Conservation (phyloP, 1,140 invertebrate species). For the Calliphora vicina region DNA sequence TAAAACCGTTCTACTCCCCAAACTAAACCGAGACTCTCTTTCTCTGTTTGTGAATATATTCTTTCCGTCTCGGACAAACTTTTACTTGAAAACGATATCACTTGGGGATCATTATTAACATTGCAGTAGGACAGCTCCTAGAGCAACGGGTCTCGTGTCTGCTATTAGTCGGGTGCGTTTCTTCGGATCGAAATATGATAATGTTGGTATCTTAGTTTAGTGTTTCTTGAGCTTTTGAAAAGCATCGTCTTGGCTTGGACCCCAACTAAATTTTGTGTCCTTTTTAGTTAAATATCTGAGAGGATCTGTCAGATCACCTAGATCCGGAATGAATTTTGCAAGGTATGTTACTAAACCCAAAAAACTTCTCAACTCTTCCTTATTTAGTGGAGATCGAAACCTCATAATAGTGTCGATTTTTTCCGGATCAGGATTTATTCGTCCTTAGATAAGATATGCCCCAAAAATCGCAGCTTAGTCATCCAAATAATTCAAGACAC, state of each 20-base stretch:
- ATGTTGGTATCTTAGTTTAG: conserved; percentile 38
- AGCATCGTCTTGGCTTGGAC: too few species aligned
- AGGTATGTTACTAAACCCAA: conserved; percentile 53
- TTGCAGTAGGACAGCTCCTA: conserved; percentile 50
- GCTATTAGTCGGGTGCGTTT: conserved; percentile 45
- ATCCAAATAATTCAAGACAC: conserved; percentile 21
- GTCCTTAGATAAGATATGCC: conserved; percentile 39
- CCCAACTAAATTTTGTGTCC: too few species aligned
- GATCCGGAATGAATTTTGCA: conserved; percentile 54
- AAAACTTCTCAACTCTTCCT: conserved; percentile 55
- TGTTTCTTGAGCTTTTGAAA: too few species aligned
- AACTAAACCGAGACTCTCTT: conserved; percentile 57
- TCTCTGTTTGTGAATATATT: conserved; percentile 63
- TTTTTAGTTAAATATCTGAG: too few species aligned
- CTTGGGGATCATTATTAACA: conserved; percentile 41
- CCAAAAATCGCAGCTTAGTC: conserved; percentile 41
- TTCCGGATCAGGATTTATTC: conserved; percentile 34
- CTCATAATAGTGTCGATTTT: too few species aligned
- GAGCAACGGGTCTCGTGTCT: conserved; percentile 49
- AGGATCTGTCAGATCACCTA: conserved; percentile 40
- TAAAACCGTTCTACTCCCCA: conserved; percentile 40
- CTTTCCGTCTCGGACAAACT: too few species aligned
- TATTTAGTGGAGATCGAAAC: too few species aligned
- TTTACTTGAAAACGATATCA: too few species aligned
- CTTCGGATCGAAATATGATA: conserved; percentile 40